A percentile compares a stretch with the other conserved stretches of the same genome.
These are phyloP conservation scores for Columba livia DNA, from an alignment of 2,113 vertebrate species.

Conservation along the genomic window DNA sequence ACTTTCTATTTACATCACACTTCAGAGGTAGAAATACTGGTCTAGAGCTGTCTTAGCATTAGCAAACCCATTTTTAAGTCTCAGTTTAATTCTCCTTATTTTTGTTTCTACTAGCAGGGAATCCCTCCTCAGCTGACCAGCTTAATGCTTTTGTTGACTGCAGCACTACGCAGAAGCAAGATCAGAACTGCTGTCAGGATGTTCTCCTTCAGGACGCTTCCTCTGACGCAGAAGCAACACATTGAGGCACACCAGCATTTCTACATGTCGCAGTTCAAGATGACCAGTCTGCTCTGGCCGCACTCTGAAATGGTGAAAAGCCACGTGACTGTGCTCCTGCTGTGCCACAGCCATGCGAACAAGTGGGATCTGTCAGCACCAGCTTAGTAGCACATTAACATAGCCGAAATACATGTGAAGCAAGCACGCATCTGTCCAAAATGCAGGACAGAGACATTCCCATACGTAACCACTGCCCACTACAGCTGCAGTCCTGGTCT, in stretches of 20 bases:
- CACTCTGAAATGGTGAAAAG: not conserved
- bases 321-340: not conserved
- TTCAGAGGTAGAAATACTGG: not conserved
- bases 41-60: not conserved
- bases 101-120: not conserved
- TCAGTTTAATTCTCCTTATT: not conserved
- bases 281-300: fast-evolving
- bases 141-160: not conserved
- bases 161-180: not conserved
- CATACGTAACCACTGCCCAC: not conserved
- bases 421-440: not conserved
- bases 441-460: not conserved
- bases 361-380: not conserved
- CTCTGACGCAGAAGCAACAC: not conserved
- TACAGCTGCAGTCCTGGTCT: not conserved
- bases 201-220: not conserved
- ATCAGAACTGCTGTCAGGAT: fast-evolving
- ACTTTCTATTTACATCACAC: not conserved
- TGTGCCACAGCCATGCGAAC: not conserved
- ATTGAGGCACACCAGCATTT: not conserved
- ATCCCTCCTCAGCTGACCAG: not conserved
- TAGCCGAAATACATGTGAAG: not conserved
- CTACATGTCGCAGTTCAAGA: not conserved
- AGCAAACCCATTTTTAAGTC: not conserved
- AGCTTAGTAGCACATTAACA: not conserved